Percentiles rank a stretch among this genome's conserved stretches.
These are phyloP conservation scores for Azemiops feae DNA, from an alignment of 2,113 vertebrate species.

Conservation along the genomic window DNA sequence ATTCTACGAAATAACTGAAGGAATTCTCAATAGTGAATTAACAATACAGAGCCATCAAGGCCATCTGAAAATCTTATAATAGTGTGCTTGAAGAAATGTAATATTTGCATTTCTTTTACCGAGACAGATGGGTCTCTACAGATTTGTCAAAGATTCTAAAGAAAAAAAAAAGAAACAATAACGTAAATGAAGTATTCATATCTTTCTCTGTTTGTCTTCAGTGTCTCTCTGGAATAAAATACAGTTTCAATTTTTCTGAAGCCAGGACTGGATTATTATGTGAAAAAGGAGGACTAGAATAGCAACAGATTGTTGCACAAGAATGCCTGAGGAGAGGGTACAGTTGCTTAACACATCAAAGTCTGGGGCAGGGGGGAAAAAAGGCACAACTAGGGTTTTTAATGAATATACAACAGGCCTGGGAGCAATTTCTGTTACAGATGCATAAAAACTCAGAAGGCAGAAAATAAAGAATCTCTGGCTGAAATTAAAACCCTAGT, in stretches of 20 bases:
- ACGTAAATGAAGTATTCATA: conserved; percentile 24
- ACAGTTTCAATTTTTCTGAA: conserved; percentile 13
- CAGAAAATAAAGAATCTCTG: not conserved
- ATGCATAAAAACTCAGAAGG: not conserved
- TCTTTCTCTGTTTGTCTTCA: conserved; percentile 24
- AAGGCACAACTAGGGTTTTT: not conserved
- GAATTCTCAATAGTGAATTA: conserved; percentile 19
- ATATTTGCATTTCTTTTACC: conserved; percentile 30
- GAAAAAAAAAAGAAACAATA: conserved; percentile 26
- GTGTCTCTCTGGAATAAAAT: conserved; percentile 20
- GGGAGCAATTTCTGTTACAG: conserved; percentile 20
- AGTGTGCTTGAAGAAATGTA: conserved; percentile 25
- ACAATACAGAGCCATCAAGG: conserved; percentile 29
- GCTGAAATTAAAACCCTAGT: not conserved
- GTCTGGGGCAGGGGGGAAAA: not conserved
- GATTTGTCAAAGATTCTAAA: conserved; percentile 26
- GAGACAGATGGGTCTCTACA: conserved; percentile 20
- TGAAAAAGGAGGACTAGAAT: conserved; percentile 13
- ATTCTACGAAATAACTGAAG: conserved; percentile 16
- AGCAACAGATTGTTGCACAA: not conserved
- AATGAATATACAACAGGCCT: conserved; percentile 28
- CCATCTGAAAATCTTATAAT: conserved; percentile 24
- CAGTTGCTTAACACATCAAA: conserved; percentile 19
- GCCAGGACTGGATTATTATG: not conserved
- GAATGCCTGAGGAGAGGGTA: not conserved